Conservation (phyloP, 2,888 invertebrate genomes). For the Eutolmus rufibarbis region DNA sequence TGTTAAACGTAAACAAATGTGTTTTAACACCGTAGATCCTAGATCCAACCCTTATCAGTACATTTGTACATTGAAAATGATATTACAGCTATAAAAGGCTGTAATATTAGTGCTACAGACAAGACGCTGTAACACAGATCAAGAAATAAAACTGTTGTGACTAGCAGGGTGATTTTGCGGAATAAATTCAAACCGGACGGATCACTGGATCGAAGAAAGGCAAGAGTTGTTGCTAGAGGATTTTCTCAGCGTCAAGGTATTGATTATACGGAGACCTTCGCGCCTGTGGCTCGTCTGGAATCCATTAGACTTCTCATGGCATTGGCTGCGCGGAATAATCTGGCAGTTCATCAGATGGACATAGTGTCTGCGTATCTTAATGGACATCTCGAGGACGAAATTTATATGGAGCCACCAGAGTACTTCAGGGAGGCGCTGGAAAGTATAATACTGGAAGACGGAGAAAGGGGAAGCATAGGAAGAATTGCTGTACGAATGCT, state of each 20-base stretch:
- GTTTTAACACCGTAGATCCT: no score
- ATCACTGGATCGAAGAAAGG: background rate
- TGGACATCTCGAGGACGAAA: slow-evolving; percentile 27
- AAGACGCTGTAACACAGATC: no score
- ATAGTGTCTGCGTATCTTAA: slow-evolving; percentile 46
- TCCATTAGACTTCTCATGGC: slow-evolving; percentile 42
- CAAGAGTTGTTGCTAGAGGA: slow-evolving; percentile 45
- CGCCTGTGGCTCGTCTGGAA: background rate
- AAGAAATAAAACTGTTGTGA: background rate
- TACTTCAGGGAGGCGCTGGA: background rate
- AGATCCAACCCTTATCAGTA: no score
- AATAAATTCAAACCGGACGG: background rate
- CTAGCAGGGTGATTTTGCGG: background rate
- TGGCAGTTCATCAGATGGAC: slow-evolving; percentile 41
- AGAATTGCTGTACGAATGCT: no score
- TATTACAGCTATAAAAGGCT: no score
- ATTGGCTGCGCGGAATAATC: slow-evolving; percentile 42
- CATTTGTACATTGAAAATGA: no score
- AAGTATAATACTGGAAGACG: no score
- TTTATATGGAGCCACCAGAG: background rate
- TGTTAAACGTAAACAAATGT: no score
- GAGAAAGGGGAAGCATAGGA: no score
- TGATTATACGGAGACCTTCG: slow-evolving; percentile 40
- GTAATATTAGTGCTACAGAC: no score
- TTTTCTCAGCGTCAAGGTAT: slow-evolving; percentile 40